Conservation (phyloP, 1,140 invertebrate species). For the Drosophila kepulauana region DNA sequence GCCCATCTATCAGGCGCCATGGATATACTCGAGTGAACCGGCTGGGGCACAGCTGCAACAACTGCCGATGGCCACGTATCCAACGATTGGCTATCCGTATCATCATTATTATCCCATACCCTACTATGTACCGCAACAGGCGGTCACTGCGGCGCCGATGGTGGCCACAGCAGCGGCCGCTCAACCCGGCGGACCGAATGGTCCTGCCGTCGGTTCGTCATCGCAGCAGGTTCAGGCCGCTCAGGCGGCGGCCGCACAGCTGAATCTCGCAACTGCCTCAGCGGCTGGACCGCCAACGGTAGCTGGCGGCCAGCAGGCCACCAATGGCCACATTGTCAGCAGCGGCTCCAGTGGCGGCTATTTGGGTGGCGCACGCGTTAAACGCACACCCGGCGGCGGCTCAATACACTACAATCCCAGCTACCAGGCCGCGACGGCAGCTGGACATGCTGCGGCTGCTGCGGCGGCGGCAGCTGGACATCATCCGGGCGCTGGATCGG, state of each 20-base stretch:
- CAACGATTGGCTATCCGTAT: slow-evolving; percentile 77
- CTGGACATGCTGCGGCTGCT: slow-evolving; percentile 33
- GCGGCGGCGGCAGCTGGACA: slow-evolving; percentile 33
- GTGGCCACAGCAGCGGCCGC: slow-evolving; percentile 43
- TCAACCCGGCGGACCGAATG: slow-evolving; percentile 39
- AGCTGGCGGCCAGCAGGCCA: slow-evolving; percentile 48
- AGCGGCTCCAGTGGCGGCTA: slow-evolving; percentile 35
- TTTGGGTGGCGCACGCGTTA: slow-evolving; percentile 63
- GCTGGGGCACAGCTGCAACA: slow-evolving; percentile 76
- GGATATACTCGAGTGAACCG: slow-evolving; percentile 83
- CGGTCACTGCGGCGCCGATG: slow-evolving; percentile 64
- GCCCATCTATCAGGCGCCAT: slow-evolving; percentile 79
- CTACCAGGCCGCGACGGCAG: slow-evolving; percentile 51
- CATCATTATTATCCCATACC: slow-evolving; percentile 84
- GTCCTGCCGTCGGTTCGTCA: slow-evolving; percentile 1
- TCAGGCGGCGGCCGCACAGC: slow-evolving; percentile 49
- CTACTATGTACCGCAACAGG: slow-evolving; percentile 78
- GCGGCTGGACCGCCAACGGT: slow-evolving; percentile 72
- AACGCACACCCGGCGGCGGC: slow-evolving; percentile 73
- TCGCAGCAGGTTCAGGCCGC: slow-evolving; percentile 37
- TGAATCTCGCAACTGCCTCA: slow-evolving; percentile 52
- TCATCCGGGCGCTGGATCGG: slow-evolving; percentile 62
- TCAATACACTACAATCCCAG: slow-evolving; percentile 74
- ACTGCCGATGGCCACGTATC: slow-evolving; percentile 82
- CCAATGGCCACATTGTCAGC: slow-evolving; percentile 44